Conservation (phyloP, 2,113 vertebrate species). For the Megalops atlanticus region DNA sequence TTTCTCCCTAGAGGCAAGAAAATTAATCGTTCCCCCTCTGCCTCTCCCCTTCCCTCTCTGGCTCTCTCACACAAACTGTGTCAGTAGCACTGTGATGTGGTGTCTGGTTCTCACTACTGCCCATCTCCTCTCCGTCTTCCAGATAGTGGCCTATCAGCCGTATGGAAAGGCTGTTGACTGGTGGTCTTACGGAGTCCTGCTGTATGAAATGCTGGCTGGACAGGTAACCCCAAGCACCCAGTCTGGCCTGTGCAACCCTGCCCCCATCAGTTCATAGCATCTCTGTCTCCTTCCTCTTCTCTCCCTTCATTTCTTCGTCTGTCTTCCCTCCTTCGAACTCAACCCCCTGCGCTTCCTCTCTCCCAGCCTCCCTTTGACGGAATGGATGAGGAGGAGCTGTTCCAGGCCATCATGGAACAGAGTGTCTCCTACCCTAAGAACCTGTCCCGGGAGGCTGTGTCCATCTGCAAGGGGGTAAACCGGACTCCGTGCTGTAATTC, state of each 20-base stretch:
- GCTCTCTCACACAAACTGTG: slow-evolving; percentile 20
- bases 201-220: slow-evolving; percentile 90
- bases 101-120: slow-evolving; percentile 32
- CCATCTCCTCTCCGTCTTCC: slow-evolving; percentile 31
- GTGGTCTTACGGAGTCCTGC: slow-evolving; percentile 90
- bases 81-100: slow-evolving; percentile 51
- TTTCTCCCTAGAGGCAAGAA: slow-evolving; percentile 62
- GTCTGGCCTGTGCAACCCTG: neutral
- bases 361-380: slow-evolving; percentile 85
- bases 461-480: slow-evolving; percentile 89
- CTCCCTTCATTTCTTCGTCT: neutral
- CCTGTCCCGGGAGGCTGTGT: slow-evolving; percentile 83
- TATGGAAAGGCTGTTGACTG: slow-evolving; percentile 88
- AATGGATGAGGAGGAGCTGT: slow-evolving; percentile 88
- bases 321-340: neutral
- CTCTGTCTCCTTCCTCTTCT: neutral
- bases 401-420: slow-evolving; percentile 91
- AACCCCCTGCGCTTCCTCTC: neutral
- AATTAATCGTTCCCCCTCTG: slow-evolving; percentile 45
- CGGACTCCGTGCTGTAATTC: neutral
- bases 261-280: slow-evolving; percentile 31
- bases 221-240: slow-evolving; percentile 72
- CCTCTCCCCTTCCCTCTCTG: slow-evolving; percentile 20
- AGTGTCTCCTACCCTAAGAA: slow-evolving; percentile 85
- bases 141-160: slow-evolving; percentile 91